Conservation (phyloP, 2,888 invertebrate genomes). For the Sesia bembeciformis region DNA sequence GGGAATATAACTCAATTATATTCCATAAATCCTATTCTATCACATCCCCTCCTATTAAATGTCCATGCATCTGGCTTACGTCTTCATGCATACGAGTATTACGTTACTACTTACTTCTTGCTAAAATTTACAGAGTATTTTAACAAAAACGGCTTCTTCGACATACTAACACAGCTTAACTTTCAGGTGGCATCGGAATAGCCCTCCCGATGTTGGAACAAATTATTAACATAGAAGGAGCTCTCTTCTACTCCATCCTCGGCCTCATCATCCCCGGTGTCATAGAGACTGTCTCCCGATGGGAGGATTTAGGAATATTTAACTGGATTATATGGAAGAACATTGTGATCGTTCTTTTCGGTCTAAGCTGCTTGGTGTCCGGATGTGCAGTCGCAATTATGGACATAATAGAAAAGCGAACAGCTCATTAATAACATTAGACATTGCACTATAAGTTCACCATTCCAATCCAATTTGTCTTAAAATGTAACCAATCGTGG, state of each 20-base stretch:
- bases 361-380: slow-evolving; percentile 77
- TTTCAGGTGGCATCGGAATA: slow-evolving; percentile 78
- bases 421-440: slow-evolving; percentile 7
- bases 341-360: slow-evolving; percentile 71
- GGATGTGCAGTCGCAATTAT: slow-evolving; percentile 65
- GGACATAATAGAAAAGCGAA: slow-evolving; percentile 35
- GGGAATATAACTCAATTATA: no score
- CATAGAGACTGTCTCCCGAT: slow-evolving; percentile 80
- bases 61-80: no score
- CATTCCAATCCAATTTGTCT: no score
- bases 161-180: neutral
- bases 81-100: no score
- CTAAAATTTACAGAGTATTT: no score
- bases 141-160: no score
- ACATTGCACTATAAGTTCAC: no score
- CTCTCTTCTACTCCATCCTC: slow-evolving; percentile 78
- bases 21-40: no score
- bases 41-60: no score
- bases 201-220: slow-evolving; percentile 72
- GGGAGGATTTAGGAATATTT: slow-evolving; percentile 78
- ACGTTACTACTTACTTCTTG: no score
- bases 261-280: slow-evolving; percentile 86
- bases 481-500: no score
- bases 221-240: slow-evolving; percentile 63
- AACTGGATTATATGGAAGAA: slow-evolving; percentile 84